Base-by-base conservation (phyloP, 2,888 invertebrate species). In the Zeuzera pyrina region DNA sequence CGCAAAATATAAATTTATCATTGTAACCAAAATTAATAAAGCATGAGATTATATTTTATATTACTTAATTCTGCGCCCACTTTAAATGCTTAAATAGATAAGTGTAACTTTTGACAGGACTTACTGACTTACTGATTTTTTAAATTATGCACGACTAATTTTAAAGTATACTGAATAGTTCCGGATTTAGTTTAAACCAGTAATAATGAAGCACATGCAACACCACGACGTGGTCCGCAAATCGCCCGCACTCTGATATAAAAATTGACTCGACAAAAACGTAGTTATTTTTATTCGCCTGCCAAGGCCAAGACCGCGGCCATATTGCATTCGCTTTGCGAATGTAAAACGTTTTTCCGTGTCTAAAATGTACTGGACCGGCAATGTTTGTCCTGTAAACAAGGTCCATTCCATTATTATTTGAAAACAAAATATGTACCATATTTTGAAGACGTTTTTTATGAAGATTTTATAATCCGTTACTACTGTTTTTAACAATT, bases 271-370 rank as follows among this genome's bases (percentile, higher is more conserved):
- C 68, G 61, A 69, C 69, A 74, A 71, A 72, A 74, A 77, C 70
- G 71, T 64, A 51, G 68, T 71, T 79, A 79, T 79, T 79, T 79
- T 76, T 76, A 72, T 71, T 62, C 70, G 56, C 44, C 51, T 36
- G 33, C 58, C 74, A 79, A 79, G 81, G 81, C 64, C 72, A 65
- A 56, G 55, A 46, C 59, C 66, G 71, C 72, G 5, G 13, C 13
- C 71, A 71, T 72, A 50, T 70, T 79, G 74, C 70, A 76, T 69
- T 73, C 67, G 63, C 59, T 54, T 49, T 46, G 36, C 38, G 36
- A 38, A 38, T 38, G 30, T 30, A 34, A 38, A 34, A 37, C 32
- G 26, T 37, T 31, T n/a, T 37, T 33, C 37, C 32, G 39, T 30
- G 29, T 34, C 35, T 35, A 43, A 25, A 25, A 36, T 46, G 41